Evolutionary conservation across 2,113 vertebrate species (phyloP).

Genomic region (Ceratotherium simum): DNA sequence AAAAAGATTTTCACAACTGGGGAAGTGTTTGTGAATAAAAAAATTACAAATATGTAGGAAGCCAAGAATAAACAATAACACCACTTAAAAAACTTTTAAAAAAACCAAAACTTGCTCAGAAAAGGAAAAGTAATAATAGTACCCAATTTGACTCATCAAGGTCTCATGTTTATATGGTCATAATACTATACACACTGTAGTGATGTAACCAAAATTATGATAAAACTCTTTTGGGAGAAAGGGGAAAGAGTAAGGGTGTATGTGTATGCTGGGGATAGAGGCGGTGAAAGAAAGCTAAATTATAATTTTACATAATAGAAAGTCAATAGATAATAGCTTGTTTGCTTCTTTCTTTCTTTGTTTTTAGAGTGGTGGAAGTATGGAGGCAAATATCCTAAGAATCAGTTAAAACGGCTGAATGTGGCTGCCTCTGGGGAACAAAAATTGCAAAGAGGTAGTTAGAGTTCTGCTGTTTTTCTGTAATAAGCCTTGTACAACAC

Average conservation of each 20-base stretch:
- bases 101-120: neutral
- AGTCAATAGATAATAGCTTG: neutral
- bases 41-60: neutral
- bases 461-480: neutral
- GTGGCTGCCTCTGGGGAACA: neutral
- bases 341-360: neutral
- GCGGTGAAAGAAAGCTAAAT: neutral
- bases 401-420: neutral
- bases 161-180: neutral
- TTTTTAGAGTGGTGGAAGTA: neutral
- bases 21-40: neutral
- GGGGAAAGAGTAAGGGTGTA: neutral
- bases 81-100: neutral
- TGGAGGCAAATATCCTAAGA: neutral
- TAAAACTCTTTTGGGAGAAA: neutral
- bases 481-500: neutral
- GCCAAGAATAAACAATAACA: neutral
- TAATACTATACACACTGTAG: neutral
- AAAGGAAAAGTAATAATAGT: slow-evolving; percentile 24
- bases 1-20: neutral
- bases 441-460: neutral
- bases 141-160: neutral
- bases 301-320: neutral
- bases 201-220: neutral
- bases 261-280: neutral